Evolutionary conservation across 2,888 invertebrate genomes (phyloP).

Genomic region (Pimpla rufipes): DNA sequence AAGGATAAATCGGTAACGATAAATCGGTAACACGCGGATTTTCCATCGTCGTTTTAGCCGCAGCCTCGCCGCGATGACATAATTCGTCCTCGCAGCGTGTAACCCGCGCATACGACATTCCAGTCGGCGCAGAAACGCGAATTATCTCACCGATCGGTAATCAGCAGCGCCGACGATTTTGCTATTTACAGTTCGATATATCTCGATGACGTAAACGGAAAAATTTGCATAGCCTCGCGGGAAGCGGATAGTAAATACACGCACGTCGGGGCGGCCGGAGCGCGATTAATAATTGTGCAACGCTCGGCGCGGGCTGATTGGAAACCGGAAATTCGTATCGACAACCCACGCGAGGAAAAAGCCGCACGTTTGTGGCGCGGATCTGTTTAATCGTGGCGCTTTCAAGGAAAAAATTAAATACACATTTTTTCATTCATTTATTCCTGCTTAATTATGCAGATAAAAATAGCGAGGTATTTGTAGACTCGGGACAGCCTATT

Average conservation of each 20-base stretch:
- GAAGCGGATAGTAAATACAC: neutral
- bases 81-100: too few relatives aligned
- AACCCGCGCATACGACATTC: too few relatives aligned
- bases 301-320: constrained; percentile 12
- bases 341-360: neutral
- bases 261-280: neutral
- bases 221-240: constrained; percentile 25
- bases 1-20: too few relatives aligned
- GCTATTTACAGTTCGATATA: constrained; percentile 45
- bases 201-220: constrained; percentile 45
- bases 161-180: constrained; percentile 25
- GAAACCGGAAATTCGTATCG: constrained; percentile 31
- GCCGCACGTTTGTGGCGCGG: neutral
- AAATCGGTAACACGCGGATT: too few relatives aligned
- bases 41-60: too few relatives aligned
- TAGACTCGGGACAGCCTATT: too few relatives aligned
- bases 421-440: neutral
- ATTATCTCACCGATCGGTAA: constrained; percentile 54
- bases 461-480: too few relatives aligned
- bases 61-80: too few relatives aligned
- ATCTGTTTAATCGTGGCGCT: neutral
- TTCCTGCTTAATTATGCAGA: neutral
- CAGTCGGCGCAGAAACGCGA: neutral
- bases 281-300: constrained; percentile 53
- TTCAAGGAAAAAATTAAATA: neutral